A percentile compares a stretch with the other conserved stretches of the same genome.
Conservation (phyloP, 2,888 invertebrate species). For the Ichneumoninae sp. region DNA sequence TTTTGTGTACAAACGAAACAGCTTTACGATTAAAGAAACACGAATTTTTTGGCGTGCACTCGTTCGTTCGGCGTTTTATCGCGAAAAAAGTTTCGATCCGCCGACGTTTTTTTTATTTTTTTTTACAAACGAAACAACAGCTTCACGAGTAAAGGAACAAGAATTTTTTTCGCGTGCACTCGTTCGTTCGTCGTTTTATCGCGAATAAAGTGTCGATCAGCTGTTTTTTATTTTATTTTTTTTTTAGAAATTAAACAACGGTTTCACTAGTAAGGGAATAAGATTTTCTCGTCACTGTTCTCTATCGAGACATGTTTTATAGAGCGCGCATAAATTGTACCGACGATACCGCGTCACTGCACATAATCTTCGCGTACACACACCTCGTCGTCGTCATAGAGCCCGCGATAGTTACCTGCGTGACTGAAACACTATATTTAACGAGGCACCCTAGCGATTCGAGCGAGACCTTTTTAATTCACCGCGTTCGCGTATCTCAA, state of each 20-base stretch:
- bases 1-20: neutral
- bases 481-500: conserved; percentile 8
- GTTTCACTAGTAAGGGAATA: neutral
- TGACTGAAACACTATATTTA: conserved; percentile 43
- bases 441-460: conserved; percentile 2
- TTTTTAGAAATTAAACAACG: neutral
- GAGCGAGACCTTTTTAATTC: conserved; percentile 36
- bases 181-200: no score
- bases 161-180: neutral
- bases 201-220: neutral
- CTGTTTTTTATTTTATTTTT: neutral
- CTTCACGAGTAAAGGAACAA: neutral
- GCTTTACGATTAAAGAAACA: neutral
- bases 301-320: neutral
- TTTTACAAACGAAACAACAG: neutral
- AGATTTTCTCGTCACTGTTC: neutral
- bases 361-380: neutral
- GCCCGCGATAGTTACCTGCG: conserved; percentile 28
- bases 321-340: neutral
- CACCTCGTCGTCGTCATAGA: conserved; percentile 5
- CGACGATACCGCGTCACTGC: conserved; percentile 13
- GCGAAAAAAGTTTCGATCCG: neutral
- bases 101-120: neutral
- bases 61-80: no score
- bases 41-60: neutral